Evolutionary conservation across 2,888 invertebrate species (phyloP).

Genomic region (Hydropsyche betteni): DNA sequence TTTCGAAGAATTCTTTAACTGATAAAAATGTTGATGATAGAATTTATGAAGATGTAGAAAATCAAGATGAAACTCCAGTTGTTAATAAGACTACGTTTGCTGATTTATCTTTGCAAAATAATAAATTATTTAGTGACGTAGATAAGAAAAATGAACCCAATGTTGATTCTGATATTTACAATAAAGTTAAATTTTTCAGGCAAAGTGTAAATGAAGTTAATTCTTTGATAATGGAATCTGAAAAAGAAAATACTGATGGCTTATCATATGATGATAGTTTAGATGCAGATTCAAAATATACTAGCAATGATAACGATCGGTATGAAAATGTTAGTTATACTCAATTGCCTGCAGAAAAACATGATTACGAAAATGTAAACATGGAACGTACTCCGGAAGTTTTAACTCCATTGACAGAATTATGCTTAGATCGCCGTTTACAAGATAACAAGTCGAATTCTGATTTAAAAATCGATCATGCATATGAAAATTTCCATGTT

Average conservation of each 20-base stretch:
- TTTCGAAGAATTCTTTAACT: constrained; percentile 61
- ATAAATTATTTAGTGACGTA: constrained; percentile 35
- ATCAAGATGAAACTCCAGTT: constrained; percentile 15
- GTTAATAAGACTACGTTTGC: constrained; percentile 21
- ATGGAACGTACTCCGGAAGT: constrained; percentile 56
- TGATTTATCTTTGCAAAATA: background rate
- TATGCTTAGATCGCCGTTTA: constrained; percentile 43
- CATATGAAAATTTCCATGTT: constrained; percentile 46
- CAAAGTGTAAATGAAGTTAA: constrained; percentile 80
- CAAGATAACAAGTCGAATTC: constrained; percentile 2
- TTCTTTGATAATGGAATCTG: constrained; percentile 60
- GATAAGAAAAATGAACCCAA: constrained; percentile 50
- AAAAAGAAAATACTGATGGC: constrained; percentile 53
- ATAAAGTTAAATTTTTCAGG: constrained; percentile 79
- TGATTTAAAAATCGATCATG: constrained; percentile 39
- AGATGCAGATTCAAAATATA: constrained; percentile 53
- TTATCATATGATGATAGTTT: constrained; percentile 43
- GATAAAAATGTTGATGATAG: constrained; percentile 42
- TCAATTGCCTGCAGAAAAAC: background rate
- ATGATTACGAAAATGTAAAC: constrained; percentile 52
- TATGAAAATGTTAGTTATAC: constrained; percentile 48
- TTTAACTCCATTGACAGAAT: constrained; percentile 39
- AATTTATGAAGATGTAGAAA: constrained; percentile 68
- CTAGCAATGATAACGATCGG: constrained; percentile 26
- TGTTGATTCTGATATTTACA: constrained; percentile 69